phyloP scores from a whole-genome alignment of 2,888 invertebrate species.

The Zaprionus obscuricornis region DNA sequence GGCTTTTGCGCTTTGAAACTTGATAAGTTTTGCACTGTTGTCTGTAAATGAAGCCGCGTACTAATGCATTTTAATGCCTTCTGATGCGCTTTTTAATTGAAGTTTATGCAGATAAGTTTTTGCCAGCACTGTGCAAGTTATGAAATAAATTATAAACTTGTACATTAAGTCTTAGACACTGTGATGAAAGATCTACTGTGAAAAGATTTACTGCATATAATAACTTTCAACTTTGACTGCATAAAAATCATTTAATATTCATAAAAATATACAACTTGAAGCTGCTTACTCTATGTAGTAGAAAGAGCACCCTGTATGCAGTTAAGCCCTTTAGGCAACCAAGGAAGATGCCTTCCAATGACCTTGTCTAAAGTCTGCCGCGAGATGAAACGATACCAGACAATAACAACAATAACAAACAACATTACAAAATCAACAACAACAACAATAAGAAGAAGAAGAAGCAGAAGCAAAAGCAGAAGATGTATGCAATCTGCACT shows the following conservation, averaged over 20 bases:
- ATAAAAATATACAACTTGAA: too few species aligned
- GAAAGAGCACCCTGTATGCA: slow-evolving; percentile 55
- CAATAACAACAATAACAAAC: too few species aligned
- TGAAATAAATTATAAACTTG: too few species aligned
- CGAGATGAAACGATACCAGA: slow-evolving; percentile 19
- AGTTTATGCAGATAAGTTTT: background rate
- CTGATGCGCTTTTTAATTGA: slow-evolving; percentile 13
- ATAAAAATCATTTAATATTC: too few species aligned
- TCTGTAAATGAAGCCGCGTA: slow-evolving; percentile 27
- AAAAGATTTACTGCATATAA: too few species aligned
- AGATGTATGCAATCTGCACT: too few species aligned
- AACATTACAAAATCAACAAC: slow-evolving; percentile 6
- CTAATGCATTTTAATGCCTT: slow-evolving; percentile 23
- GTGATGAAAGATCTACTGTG: too few species aligned
- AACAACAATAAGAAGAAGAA: background rate
- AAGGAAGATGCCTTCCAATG: slow-evolving; percentile 68
- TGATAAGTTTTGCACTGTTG: slow-evolving; percentile 41
- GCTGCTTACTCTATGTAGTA: background rate
- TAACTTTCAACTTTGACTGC: too few species aligned
- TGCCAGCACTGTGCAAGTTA: too few species aligned
- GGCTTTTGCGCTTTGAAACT: slow-evolving; percentile 37
- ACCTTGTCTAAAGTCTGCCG: slow-evolving; percentile 64
- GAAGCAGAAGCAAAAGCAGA: too few species aligned
- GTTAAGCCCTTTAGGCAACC: slow-evolving; percentile 52
- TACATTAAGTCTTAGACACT: background rate